These are phyloP conservation scores for Drosophila picticornis DNA, from an alignment of 2,888 invertebrate genomes.

Conservation along the genomic window DNA sequence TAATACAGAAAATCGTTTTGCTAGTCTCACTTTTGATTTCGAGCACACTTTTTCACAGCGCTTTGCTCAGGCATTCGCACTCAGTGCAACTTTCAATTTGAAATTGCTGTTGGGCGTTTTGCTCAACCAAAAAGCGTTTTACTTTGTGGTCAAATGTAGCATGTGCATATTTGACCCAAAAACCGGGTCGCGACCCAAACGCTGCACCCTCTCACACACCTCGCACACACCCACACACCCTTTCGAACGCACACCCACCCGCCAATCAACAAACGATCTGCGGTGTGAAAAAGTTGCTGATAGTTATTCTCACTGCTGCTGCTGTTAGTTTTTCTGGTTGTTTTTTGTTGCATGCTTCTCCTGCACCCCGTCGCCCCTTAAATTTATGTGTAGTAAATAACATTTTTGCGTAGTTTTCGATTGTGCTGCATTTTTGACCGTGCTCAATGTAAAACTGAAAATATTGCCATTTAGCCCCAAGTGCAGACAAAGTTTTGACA, in stretches of 20 bases:
- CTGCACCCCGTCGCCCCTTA: conserved; percentile 1
- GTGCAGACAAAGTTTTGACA: conserved; percentile 70
- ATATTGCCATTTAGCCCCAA: conserved; percentile 74
- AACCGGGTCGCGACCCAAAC: conserved; percentile 29
- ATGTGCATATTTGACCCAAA: conserved; percentile 74
- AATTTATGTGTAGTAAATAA: conserved; percentile 81
- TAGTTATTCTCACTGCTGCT: conserved; percentile 66
- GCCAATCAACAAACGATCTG: conserved; percentile 64
- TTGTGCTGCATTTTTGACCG: conserved; percentile 62
- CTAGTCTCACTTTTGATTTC: background rate
- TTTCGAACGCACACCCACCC: conserved; percentile 23
- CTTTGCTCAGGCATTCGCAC: conserved; percentile 56
- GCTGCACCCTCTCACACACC: background rate
- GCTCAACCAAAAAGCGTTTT: conserved; percentile 71
- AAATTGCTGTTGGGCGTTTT: conserved; percentile 69
- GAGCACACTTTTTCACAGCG: background rate
- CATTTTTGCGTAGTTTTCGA: conserved; percentile 57
- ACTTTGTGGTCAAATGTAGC: conserved; percentile 82
- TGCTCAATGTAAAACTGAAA: conserved; percentile 67
- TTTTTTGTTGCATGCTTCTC: conserved; percentile 13
- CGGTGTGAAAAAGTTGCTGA: conserved; percentile 54
- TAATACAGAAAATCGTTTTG: background rate
- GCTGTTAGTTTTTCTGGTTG: conserved; percentile 23
- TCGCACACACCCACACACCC: conserved; percentile 10
- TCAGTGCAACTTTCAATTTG: conserved; percentile 68